Evolutionary conservation across 1,140 invertebrate species (phyloP).

Genomic region (Holotrichia oblita): DNA sequence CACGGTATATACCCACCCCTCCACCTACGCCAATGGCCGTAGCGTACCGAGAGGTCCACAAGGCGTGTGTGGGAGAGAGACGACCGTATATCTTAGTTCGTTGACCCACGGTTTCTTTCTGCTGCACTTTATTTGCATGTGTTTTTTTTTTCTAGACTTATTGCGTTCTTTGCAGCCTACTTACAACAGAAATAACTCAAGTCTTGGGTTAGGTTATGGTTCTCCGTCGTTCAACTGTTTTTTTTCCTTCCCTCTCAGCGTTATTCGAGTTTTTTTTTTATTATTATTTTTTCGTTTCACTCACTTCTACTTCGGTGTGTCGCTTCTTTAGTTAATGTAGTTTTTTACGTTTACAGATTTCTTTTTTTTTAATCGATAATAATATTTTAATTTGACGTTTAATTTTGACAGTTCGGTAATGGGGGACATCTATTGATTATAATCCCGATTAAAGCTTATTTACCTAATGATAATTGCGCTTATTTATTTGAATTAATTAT

Average conservation of each 20-base stretch:
- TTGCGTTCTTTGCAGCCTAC: conserved; percentile 62
- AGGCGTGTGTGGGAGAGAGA: conserved; percentile 51
- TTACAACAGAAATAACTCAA: conserved; percentile 62
- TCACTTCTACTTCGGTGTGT: too few species aligned
- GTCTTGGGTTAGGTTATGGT: conserved; percentile 59
- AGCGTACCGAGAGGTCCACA: conserved; percentile 41
- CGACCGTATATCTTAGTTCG: conserved; percentile 51
- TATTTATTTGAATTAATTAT: too few species aligned
- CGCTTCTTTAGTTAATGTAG: too few species aligned
- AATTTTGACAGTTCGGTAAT: too few species aligned
- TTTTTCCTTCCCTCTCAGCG: too few species aligned
- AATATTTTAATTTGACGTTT: too few species aligned
- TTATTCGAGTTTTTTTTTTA: not conserved
- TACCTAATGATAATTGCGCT: too few species aligned
- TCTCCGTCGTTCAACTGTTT: conserved; percentile 36
- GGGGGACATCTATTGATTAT: too few species aligned
- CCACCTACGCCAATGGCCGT: conserved; percentile 46
- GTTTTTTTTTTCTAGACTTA: conserved; percentile 57
- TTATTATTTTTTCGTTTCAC: conserved; percentile 11
- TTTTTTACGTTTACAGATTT: too few species aligned
- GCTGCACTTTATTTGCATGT: conserved; percentile 61
- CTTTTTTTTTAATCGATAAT: too few species aligned
- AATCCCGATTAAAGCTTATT: too few species aligned
- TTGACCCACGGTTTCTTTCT: conserved; percentile 60
- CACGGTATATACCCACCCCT: not conserved